Evolutionary conservation across 2,888 invertebrate species (phyloP), one percentile per base, ranked within the genome.

Genomic region (Leptothorax acervorum): DNA sequence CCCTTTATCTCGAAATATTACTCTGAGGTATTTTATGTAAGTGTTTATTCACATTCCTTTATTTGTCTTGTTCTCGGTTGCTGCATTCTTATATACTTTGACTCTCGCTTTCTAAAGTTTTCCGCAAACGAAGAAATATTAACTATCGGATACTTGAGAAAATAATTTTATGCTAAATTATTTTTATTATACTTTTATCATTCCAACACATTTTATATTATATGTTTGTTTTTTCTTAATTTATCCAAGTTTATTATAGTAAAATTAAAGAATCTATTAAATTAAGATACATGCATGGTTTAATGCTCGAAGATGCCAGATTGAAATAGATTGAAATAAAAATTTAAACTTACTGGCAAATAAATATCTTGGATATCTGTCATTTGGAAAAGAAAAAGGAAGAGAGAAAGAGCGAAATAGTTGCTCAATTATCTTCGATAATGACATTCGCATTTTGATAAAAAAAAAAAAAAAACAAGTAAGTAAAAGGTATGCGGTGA

Each of bases 21-120:
- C 4, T 39, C 39, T 11, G 5, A 39, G 11, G 0, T 53, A 63
- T 62, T 74, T 75, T 51, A 75, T 63, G 51, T 45, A 51, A 75
- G 31, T 23, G 8, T 60, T 55, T 35, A 15, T 45, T 62, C 31
- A 45, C 62, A 75, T 75, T 62, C 45, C 42, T 60, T 11, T 4
- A 74, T 60, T 28, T n/a, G 31, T 45, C 1, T 60, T 5, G 5
- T 23, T 62, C n/a, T 62, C 18, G 15, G 8, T 60, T 51, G 9
- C 48, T 39, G 11, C 9, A 63, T 65, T 31, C n/a, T 18, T 65
- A 23, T 23, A 23, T 23, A 23, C 23, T 53, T 76, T 18, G 11
- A 0, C 23, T 48, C 18, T 28, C 18, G 12, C 3, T 60, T 71
- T 71, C 12, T 35, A 70, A 53, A 62, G 5, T 23, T 76, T 39